Evolutionary conservation across 2,797 vertebrate species (phyloP).

Genomic region (Ficedula albicollis): DNA sequence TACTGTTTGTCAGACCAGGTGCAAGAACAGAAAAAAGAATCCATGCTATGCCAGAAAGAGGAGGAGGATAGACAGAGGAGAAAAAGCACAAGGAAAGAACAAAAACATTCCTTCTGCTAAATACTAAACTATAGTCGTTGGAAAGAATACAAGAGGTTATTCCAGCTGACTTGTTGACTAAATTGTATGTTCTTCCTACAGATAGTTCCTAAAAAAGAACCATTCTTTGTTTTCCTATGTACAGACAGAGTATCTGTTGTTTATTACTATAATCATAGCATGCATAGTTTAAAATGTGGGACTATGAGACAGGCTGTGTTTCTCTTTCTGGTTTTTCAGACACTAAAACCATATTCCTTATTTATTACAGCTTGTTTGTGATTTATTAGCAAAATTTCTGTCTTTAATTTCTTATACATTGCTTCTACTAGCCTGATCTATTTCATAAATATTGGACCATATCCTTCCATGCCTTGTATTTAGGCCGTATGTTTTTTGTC

Average conservation of each 20-base stretch:
- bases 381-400: slow-evolving; percentile 43
- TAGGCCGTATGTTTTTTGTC: not conserved
- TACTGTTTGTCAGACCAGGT: slow-evolving; percentile 69
- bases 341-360: slow-evolving; percentile 5
- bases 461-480: not conserved
- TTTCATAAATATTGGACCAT: slow-evolving; percentile 10
- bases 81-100: slow-evolving; percentile 27
- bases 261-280: slow-evolving; percentile 57
- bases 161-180: slow-evolving; percentile 69
- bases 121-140: slow-evolving; percentile 34
- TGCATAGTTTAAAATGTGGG: slow-evolving; percentile 74
- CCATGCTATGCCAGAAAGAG: not conserved
- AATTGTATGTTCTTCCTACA: slow-evolving; percentile 77
- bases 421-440: slow-evolving; percentile 14
- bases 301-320: slow-evolving; percentile 51
- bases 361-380: slow-evolving; percentile 63
- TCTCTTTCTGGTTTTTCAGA: slow-evolving; percentile 42
- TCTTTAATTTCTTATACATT: slow-evolving; percentile 30
- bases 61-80: slow-evolving; percentile 14
- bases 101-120: slow-evolving; percentile 58
- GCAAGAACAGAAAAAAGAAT: slow-evolving; percentile 48
- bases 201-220: slow-evolving; percentile 71
- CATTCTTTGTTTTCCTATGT: slow-evolving; percentile 60
- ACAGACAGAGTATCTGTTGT: slow-evolving; percentile 74
- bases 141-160: slow-evolving; percentile 70